These are phyloP conservation scores for Gerris lacustris DNA, from an alignment of 2,888 invertebrate species.

Conservation along the genomic window DNA sequence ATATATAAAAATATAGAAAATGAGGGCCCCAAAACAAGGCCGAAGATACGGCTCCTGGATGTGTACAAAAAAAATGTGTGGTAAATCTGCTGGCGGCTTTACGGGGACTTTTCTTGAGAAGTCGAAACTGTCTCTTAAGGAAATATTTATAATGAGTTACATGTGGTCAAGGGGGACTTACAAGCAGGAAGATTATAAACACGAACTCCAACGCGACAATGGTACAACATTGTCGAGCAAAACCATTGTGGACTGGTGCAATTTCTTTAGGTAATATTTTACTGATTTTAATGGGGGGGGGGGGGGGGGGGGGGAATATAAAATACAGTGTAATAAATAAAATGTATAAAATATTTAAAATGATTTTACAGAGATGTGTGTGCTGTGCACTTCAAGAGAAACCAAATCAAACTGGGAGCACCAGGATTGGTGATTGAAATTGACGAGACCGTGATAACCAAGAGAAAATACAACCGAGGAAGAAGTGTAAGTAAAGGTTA, in stretches of 20 bases:
- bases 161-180: neutral
- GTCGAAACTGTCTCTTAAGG: neutral
- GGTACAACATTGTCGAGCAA: neutral
- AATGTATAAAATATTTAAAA: neutral
- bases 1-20: neutral
- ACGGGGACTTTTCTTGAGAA: neutral
- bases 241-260: neutral
- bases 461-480: neutral
- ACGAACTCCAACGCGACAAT: neutral
- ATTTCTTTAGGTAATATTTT: neutral
- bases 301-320: too few species aligned
- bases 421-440: neutral
- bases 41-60: neutral
- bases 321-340: too few species aligned
- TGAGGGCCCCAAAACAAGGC: neutral
- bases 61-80: neutral
- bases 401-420: neutral
- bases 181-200: neutral
- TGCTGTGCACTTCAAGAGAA: neutral
- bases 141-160: neutral
- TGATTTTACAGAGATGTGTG: neutral
- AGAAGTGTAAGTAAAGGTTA: neutral
- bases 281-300: neutral
- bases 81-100: neutral
- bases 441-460: neutral